Conservation (phyloP, 2,888 invertebrate species). For the Biston betularia region DNA sequence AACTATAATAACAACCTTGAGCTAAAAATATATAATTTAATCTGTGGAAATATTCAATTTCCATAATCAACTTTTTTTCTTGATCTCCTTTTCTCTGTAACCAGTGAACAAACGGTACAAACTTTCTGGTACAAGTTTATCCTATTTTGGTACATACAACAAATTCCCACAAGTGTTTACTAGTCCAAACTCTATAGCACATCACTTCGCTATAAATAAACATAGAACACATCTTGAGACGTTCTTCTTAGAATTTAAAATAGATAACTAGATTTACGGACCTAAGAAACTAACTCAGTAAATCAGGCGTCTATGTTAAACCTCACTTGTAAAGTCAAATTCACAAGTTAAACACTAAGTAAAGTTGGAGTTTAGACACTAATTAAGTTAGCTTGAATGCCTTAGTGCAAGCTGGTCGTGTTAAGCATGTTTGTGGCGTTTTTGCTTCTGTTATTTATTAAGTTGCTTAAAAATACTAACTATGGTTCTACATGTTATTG, state of each 20-base stretch:
- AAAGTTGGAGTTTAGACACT: constrained; percentile 18
- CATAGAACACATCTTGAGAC: constrained; percentile 16
- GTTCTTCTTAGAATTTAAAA: constrained; percentile 35
- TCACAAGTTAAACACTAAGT: constrained; percentile 22
- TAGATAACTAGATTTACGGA: constrained; percentile 42
- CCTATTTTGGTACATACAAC: not conserved
- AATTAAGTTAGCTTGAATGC: constrained; percentile 32
- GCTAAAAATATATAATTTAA: no score
- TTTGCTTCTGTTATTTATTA: constrained; percentile 10
- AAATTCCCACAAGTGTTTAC: not conserved
- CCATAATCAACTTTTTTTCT: no score
- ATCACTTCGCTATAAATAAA: constrained; percentile 21
- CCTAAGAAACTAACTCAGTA: constrained; percentile 36
- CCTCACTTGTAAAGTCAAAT: constrained; percentile 45
- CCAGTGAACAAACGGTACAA: not conserved
- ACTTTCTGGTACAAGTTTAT: not conserved
- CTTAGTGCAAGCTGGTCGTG: constrained; percentile 19
- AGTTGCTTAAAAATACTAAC: constrained; percentile 4
- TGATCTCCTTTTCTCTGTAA: not conserved
- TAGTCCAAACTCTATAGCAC: not conserved
- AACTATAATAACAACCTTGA: no score
- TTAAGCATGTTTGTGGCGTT: constrained; percentile 13
- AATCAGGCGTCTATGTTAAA: constrained; percentile 35
- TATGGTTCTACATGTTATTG: not conserved
- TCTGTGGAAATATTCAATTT: no score